Percentiles rank a stretch among this genome's conserved stretches.
These are phyloP conservation scores for Hemithea aestivaria DNA, from an alignment of 2,888 invertebrate genomes.

Conservation along the genomic window DNA sequence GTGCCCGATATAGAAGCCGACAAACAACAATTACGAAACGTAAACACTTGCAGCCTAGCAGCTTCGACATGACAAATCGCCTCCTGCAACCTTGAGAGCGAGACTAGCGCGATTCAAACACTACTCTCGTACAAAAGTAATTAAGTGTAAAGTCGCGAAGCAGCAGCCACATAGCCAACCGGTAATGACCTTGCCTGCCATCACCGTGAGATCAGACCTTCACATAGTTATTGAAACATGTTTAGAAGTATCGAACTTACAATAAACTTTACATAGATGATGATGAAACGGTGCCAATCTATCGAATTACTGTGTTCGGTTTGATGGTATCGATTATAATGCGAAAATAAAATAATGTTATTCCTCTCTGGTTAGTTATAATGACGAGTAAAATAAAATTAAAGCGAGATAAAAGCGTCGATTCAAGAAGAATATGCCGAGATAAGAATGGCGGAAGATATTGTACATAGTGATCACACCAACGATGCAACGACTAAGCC, in stretches of 20 bases:
- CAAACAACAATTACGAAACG: constrained; percentile 32
- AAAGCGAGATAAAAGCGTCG: constrained; percentile 35
- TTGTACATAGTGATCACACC: constrained; percentile 51
- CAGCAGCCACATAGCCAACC: constrained; percentile 24
- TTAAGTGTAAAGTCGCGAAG: constrained; percentile 31
- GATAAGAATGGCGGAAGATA: constrained; percentile 42
- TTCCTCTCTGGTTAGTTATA: constrained; percentile 52
- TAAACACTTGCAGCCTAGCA: constrained; percentile 38
- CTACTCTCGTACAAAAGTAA: constrained; percentile 38
- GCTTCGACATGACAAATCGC: constrained; percentile 42
- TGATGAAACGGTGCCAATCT: constrained; percentile 60
- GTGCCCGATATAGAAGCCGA: constrained; percentile 21
- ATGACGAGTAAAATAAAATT: constrained; percentile 48
- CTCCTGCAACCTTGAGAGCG: constrained; percentile 49
- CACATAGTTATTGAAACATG: constrained; percentile 42
- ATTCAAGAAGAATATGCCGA: constrained; percentile 58
- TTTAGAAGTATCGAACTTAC: constrained; percentile 24
- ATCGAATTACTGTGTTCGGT: constrained; percentile 41
- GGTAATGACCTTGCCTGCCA: constrained; percentile 62
- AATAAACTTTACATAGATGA: constrained; percentile 30
- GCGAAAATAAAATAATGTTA: constrained; percentile 52
- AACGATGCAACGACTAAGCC: constrained; percentile 73
- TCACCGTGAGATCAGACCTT: constrained; percentile 48
- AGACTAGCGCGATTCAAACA: constrained; percentile 32
- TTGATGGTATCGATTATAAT: constrained; percentile 43